Percentiles rank a stretch among this genome's conserved stretches.
These are phyloP conservation scores for Eupithecia insigniata DNA, from an alignment of 2,888 invertebrate species.

Conservation along the genomic window DNA sequence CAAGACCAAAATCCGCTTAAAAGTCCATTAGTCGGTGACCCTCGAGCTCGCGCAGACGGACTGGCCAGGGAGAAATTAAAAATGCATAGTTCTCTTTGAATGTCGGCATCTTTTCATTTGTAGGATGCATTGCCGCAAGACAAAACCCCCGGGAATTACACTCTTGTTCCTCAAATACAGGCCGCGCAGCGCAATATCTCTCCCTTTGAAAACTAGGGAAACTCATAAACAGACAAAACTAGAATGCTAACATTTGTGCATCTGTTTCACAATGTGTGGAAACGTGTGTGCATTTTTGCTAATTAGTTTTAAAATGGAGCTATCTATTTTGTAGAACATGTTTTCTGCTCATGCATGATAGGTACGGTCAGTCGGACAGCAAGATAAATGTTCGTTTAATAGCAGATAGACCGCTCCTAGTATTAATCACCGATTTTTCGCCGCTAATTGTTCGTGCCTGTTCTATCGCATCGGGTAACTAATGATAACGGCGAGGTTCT, in stretches of 20 bases:
- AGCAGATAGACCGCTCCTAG: constrained; percentile 21
- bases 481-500: constrained; percentile 47
- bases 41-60: constrained; percentile 55
- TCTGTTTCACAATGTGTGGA: constrained; percentile 54
- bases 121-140: constrained; percentile 73
- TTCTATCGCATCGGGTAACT: constrained; percentile 46
- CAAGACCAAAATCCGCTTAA: constrained; percentile 54
- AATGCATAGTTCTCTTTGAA: constrained; percentile 75
- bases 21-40: constrained; percentile 60
- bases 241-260: constrained; percentile 65
- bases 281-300: constrained; percentile 51
- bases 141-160: constrained; percentile 80
- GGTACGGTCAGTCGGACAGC: constrained; percentile 17
- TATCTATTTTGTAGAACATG: neutral
- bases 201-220: constrained; percentile 75
- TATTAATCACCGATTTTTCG: constrained; percentile 47
- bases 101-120: constrained; percentile 76
- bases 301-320: constrained; percentile 19
- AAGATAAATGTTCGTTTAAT: constrained; percentile 34
- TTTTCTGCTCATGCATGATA: neutral
- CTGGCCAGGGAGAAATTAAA: constrained; percentile 67
- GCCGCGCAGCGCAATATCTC: constrained; percentile 71
- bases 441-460: constrained; percentile 49
- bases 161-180: constrained; percentile 78
- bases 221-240: constrained; percentile 75